Percentiles rank a stretch among this genome's conserved stretches.
Conservation (phyloP, 1,140 invertebrate genomes). For the Teleopsis dalmanni region DNA sequence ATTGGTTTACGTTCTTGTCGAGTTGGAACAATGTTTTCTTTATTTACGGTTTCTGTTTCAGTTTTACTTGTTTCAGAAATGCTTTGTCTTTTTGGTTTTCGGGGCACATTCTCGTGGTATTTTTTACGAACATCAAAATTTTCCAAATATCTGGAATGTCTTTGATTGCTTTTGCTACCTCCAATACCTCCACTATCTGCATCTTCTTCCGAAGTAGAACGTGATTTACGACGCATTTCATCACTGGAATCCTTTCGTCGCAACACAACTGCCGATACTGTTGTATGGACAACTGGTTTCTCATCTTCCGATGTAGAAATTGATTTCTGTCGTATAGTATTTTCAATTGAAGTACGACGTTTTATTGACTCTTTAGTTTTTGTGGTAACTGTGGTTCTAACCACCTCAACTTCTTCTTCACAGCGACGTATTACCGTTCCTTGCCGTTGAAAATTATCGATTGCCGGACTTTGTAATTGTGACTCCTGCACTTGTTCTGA, state of each 20-base stretch:
- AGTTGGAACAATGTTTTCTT: slow-evolving; percentile 8
- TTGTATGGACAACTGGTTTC: not conserved
- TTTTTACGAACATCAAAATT: slow-evolving; percentile 40
- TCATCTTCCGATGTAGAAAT: slow-evolving; percentile 36
- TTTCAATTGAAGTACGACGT: slow-evolving; percentile 5
- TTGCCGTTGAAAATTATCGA: slow-evolving; percentile 29
- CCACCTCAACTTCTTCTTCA: slow-evolving; percentile 15
- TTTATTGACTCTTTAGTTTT: slow-evolving; percentile 3
- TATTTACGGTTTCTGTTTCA: slow-evolving; percentile 5
- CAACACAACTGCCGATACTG: slow-evolving; percentile 11
- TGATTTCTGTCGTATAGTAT: slow-evolving; percentile 31
- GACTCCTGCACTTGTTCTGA: slow-evolving; percentile 40
- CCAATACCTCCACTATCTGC: slow-evolving; percentile 15
- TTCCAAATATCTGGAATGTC: slow-evolving; percentile 39
- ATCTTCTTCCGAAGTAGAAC: slow-evolving; percentile 15
- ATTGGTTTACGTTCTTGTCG: slow-evolving; percentile 14
- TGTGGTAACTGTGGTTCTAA: not conserved
- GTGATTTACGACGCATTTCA: slow-evolving; percentile 10
- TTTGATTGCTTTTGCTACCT: slow-evolving; percentile 18
- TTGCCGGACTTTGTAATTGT: slow-evolving; percentile 14
- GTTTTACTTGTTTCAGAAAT: slow-evolving; percentile 15
- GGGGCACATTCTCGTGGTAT: slow-evolving; percentile 33
- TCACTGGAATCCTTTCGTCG: slow-evolving; percentile 8
- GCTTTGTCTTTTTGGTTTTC: slow-evolving; percentile 36
- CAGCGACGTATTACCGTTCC: slow-evolving; percentile 30